Evolutionary conservation across 2,797 vertebrate genomes (phyloP), one percentile per base, ranked within the genome.

Genomic region (Sparus aurata): DNA sequence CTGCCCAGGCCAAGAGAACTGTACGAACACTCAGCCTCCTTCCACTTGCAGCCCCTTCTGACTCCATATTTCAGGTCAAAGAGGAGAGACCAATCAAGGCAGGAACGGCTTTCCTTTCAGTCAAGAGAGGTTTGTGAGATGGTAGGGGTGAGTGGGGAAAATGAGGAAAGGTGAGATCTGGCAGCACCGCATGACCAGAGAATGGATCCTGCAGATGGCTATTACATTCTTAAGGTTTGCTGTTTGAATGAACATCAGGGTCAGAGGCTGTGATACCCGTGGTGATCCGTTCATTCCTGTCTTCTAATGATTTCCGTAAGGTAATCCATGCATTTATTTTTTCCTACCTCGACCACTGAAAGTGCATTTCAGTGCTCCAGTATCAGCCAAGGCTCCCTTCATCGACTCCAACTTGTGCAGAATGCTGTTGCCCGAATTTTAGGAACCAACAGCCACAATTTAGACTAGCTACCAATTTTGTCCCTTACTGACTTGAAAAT

Each of bases 71-170:
- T 45, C 67, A 74, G 25, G 57, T 54, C 43, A 83, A 82, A 91
- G 81, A 87, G 90, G 68, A 86, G 87, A 90, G 91, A 88, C 82
- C 82, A 94, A 94, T 94, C 87, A 92, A 87, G 79, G 71, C 71
- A 79, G 80, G 91, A 88, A 88, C 78, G 72, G 77, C 79, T 90
- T 90, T 84, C 78, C 75, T 84, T 87, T 69, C 55, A 83, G 80
- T 43, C 59, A 59, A 77, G 80, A 80, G 55, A 84, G 77, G 66
- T 53, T 58, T 65, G 54, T 61, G 65, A 0, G 18, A 77, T 55
- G 55, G 74, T 25, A 64, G 22, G 20, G 67, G 50, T 54, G 53
- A 58, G 38, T 55, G 64, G 45, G 71, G 43, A 53, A 46, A 70
- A 57, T 70, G 54, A 79, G 69, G 41, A 55, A 53, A 52, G 59